Evolutionary conservation across 1,140 invertebrate genomes (phyloP).

Genomic region (Drosophila yakuba): DNA sequence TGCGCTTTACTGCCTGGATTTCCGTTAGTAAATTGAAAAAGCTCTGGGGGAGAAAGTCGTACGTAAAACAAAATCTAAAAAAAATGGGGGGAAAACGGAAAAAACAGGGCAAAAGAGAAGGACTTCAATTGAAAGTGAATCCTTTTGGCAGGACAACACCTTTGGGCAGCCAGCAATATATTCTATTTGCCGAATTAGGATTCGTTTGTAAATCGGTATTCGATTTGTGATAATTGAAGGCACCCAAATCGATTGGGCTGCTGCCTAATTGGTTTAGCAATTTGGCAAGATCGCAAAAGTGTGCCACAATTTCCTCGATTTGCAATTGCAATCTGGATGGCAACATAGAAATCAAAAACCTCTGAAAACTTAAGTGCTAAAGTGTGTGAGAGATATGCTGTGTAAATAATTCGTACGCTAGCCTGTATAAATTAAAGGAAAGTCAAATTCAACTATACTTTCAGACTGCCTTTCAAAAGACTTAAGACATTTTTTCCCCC

Average conservation of each 20-base stretch:
- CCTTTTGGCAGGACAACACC: constrained; percentile 14
- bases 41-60: constrained; percentile 10
- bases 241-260: constrained; percentile 11
- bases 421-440: background rate
- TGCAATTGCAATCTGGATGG: constrained; percentile 8
- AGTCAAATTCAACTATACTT: background rate
- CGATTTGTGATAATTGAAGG: constrained; percentile 45
- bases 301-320: constrained; percentile 51
- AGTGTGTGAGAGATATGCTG: background rate
- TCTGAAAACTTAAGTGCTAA: too few species aligned
- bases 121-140: constrained; percentile 29
- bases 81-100: too few species aligned
- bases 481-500: background rate
- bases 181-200: constrained; percentile 33
- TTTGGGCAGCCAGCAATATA: background rate
- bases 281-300: constrained; percentile 6
- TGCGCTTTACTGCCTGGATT: constrained; percentile 80
- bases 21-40: constrained; percentile 78
- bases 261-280: constrained; percentile 1
- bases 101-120: constrained; percentile 1
- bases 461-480: background rate
- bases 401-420: background rate
- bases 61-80: background rate
- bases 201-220: constrained; percentile 6
- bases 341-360: background rate